Base-by-base conservation (phyloP, 2,113 vertebrate species). In the Puntigrus tetrazona region DNA sequence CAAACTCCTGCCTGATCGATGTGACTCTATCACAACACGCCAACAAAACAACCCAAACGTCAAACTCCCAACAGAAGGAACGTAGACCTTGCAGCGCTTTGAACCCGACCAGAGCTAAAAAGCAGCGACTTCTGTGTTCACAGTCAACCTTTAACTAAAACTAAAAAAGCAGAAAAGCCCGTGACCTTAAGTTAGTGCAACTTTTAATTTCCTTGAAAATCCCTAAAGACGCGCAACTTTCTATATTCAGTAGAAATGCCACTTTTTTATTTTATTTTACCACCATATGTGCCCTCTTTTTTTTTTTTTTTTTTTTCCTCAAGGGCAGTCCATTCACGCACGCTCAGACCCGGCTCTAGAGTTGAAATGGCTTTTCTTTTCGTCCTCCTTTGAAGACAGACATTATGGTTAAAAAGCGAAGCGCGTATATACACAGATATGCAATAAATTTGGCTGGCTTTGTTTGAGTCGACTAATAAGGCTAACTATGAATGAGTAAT, bases 1-100 rank as follows among this genome's bases (percentile, higher is more conserved):
- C 88, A 90, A 92, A 91, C 90, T 87, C 65, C 79, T 76, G 13
- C 69, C 89, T 93, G 93, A 94, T 91, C 91, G 92, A 94, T 93
- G 91, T 82, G 81, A 84, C 88, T 84, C 57, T 31, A 65, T 81
- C 34, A 81, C 29, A 85, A 72, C 7, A 73, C 5, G 2, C 11
- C 38, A 73, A 45, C 27, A 41, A 55, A 22, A n/a, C n/a, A n/a
- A n/a, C n/a, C n/a, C n/a, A n/a, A n/a, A n/a, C n/a, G n/a, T n/a
- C n/a, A n/a, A n/a, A n/a, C n/a, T n/a, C n/a, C n/a, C n/a, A n/a
- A n/a, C n/a, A 57, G 22, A 57, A 22, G 20, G 31, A 36, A 69
- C 22, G 20, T 36, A 36, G 18, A 69, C 65, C 34, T 27, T 61
- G 65, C 16, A 20, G 1, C 3, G 3, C 34, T 22, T 31, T 3